These are phyloP conservation scores for Conus ventricosus DNA, from an alignment of 1,140 invertebrate genomes.

Conservation along the genomic window DNA sequence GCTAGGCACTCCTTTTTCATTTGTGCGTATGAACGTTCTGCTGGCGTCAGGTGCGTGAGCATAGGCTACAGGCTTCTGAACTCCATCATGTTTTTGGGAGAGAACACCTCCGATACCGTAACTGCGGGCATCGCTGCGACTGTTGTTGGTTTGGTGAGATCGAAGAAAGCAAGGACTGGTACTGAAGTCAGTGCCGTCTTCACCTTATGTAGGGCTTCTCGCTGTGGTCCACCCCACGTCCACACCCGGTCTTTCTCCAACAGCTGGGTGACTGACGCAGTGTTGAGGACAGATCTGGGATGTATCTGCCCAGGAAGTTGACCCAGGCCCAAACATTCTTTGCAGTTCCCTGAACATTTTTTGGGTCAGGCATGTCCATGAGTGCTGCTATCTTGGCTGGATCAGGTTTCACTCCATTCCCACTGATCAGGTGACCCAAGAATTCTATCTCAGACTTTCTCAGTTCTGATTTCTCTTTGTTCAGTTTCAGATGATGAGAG, in stretches of 20 bases:
- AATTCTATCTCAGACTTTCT: slow-evolving; percentile 30
- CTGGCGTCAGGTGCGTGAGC: slow-evolving; percentile 73
- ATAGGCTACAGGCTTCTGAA: slow-evolving; percentile 69
- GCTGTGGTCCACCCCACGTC: slow-evolving; percentile 38
- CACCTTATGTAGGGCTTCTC: no score
- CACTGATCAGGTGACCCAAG: slow-evolving; percentile 41
- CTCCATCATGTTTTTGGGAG: background rate
- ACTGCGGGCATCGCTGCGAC: background rate
- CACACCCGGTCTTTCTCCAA: slow-evolving; percentile 39
- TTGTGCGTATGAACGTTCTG: slow-evolving; percentile 75
- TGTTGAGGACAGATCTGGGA: slow-evolving; percentile 39
- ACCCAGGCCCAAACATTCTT: slow-evolving; percentile 33
- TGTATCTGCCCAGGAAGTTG: slow-evolving; percentile 38
- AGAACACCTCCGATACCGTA: slow-evolving; percentile 12
- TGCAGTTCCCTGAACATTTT: slow-evolving; percentile 27
- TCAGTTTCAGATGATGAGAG: background rate
- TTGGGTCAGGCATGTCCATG: slow-evolving; percentile 61
- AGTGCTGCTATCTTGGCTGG: slow-evolving; percentile 28
- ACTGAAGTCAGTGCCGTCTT: slow-evolving; percentile 36
- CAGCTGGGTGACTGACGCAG: slow-evolving; percentile 40
- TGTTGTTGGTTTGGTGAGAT: slow-evolving; percentile 1
- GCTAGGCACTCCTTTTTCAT: no score
- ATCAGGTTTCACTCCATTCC: slow-evolving; percentile 38
- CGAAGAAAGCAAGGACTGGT: slow-evolving; percentile 30
- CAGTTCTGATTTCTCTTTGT: slow-evolving; percentile 48